Evolutionary conservation across 2,113 vertebrate genomes (phyloP), one percentile per base, ranked within the genome.

Genomic region (Saimiri boliviensis): DNA sequence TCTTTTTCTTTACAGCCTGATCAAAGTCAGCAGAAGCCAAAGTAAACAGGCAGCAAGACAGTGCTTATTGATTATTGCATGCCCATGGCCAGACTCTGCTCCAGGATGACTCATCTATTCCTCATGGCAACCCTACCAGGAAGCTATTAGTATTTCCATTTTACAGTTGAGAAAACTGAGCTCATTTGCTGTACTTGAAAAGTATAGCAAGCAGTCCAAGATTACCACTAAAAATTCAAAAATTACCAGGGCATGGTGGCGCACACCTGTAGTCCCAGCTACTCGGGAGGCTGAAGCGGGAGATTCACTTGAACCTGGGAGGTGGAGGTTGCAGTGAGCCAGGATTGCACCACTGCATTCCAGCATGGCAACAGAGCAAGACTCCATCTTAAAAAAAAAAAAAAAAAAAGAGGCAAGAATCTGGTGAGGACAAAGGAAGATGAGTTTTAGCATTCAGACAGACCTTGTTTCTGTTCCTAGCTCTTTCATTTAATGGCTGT

Each of bases 11-110:
- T 40, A 30, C 14, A 52, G 84, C 42, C 58, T 74, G 81, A 96
- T 95, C 71, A 95, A 81, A 97, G 63, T 20, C 90, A 83, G 70
- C 89, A 82, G 84, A 27, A 76, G 56, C n/a, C 19, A 0, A 60
- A 45, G 37, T 21, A 83, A 95, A 90, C 60, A 77, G 74, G 45
- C 84, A 76, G 84, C 20, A 54, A 92, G 76, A 86, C 40, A 17
- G 52, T 82, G 35, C 66, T 93, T 90, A 76, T 17, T 93, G 89
- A 82, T 95, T n/a, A 93, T 37, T 45, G 37, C 37, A 42, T 32
- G 7, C 17, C 58, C 56, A 9, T 16, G 35, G 58, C 52, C 21
- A 5, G 49, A 68, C 21, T 40, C 63, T 25, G 13, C 54, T 91
- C 84, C 52, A 77, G 30, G 25, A 25, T 21, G 58, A 16, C 86